Conservation (phyloP, 2,888 invertebrate genomes). For the Schizotus pectinicornis region DNA sequence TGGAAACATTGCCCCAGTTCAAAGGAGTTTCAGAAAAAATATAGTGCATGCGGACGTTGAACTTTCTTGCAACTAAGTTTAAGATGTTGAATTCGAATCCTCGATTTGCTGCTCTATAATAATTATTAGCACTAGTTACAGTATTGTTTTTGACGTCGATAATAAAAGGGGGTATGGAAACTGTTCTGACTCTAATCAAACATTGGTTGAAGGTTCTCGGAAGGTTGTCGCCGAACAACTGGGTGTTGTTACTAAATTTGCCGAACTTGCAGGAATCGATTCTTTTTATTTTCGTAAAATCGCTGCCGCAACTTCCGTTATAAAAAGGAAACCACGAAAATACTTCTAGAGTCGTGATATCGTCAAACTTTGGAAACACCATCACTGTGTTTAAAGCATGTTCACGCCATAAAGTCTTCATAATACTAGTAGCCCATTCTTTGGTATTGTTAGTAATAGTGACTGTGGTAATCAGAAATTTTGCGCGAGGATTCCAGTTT, state of each 20-base stretch:
- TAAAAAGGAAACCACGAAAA: not conserved
- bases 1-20: not conserved
- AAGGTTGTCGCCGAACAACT: not conserved
- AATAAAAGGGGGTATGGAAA: not conserved
- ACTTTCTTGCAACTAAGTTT: not conserved
- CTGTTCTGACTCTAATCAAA: not conserved
- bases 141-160: not conserved
- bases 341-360: not conserved
- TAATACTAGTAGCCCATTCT: not conserved
- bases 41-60: not conserved
- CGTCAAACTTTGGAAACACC: not conserved
- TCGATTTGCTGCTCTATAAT: not conserved
- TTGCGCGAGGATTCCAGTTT: slow-evolving; percentile 3
- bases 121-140: not conserved
- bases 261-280: not conserved
- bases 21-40: not conserved
- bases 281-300: not conserved
- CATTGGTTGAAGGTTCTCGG: not conserved
- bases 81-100: slow-evolving; percentile 1
- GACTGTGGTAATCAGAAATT: not conserved
- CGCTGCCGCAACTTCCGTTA: not conserved
- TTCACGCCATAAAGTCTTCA: not conserved
- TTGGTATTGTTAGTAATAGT: not conserved
- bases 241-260: not conserved
- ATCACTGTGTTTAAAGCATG: not conserved